These are phyloP conservation scores for Alaudala cheleensis DNA, from an alignment of 2,113 vertebrate genomes.

Conservation along the genomic window DNA sequence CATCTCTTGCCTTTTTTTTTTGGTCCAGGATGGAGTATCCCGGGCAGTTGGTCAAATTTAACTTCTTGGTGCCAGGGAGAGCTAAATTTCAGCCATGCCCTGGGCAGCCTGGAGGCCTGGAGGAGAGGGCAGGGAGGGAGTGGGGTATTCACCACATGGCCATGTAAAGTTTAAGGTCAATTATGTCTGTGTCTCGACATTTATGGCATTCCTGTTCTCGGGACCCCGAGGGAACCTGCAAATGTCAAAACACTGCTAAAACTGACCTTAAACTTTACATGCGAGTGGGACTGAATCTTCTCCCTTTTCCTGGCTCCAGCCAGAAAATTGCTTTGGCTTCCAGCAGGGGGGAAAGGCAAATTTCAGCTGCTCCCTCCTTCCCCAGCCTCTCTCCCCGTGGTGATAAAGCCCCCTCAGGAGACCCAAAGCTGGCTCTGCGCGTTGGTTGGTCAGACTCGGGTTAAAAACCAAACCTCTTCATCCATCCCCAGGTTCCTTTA, in stretches of 20 bases:
- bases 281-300: not conserved
- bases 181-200: slow-evolving; percentile 44
- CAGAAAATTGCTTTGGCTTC: slow-evolving; percentile 54
- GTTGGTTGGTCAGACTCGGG: not conserved
- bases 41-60: not conserved
- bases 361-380: slow-evolving; percentile 45
- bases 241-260: slow-evolving; percentile 74
- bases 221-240: slow-evolving; percentile 36
- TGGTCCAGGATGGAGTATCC: not conserved
- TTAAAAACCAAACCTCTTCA: not conserved
- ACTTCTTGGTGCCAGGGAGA: not conserved
- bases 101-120: not conserved
- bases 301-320: not conserved
- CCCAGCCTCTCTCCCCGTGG: not conserved
- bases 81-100: not conserved
- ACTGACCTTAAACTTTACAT: slow-evolving; percentile 75
- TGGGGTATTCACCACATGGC: not conserved
- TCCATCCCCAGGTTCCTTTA: not conserved
- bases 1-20: not conserved
- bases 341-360: slow-evolving; percentile 32
- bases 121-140: not conserved
- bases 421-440: not conserved
- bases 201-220: slow-evolving; percentile 37
- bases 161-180: slow-evolving; percentile 65
- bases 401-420: not conserved